A percentile compares a stretch with the other conserved stretches of the same genome.
These are phyloP conservation scores for Leucania comma DNA, from an alignment of 2,888 invertebrate species.

Conservation along the genomic window DNA sequence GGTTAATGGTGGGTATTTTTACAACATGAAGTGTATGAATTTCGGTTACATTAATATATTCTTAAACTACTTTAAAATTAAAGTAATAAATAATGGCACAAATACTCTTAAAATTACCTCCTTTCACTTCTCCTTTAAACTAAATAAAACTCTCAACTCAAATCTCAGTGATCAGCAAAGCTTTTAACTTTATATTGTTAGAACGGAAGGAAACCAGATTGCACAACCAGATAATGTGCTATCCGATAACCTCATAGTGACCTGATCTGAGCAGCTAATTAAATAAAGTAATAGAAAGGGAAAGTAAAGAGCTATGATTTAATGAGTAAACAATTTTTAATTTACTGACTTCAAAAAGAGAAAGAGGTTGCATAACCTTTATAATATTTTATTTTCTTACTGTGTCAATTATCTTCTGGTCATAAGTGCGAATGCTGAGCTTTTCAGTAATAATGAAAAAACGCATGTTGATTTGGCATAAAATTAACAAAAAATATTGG, in stretches of 20 bases:
- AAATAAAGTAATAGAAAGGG: slow-evolving; percentile 33
- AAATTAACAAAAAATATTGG: no score
- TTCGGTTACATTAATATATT: no score
- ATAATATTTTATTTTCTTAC: not conserved
- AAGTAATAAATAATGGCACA: no score
- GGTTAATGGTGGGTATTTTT: no score
- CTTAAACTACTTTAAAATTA: no score
- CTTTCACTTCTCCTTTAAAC: not conserved
- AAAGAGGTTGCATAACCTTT: not conserved
- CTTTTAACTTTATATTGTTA: slow-evolving; percentile 9
- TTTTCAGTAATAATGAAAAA: not conserved
- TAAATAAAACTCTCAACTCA: slow-evolving; percentile 12
- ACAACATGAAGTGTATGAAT: no score
- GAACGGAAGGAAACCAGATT: slow-evolving; percentile 24
- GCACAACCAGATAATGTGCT: slow-evolving; percentile 24
- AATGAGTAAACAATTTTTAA: not conserved
- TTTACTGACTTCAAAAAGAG: not conserved
- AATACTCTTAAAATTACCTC: no score
- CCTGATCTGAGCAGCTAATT: slow-evolving; percentile 37
- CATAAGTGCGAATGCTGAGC: not conserved
- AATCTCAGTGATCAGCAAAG: slow-evolving; percentile 3
- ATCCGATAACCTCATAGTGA: slow-evolving; percentile 34
- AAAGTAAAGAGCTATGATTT: slow-evolving; percentile 35
- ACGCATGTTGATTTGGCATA: no score
- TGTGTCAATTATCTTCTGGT: not conserved